phyloP scores from a whole-genome alignment of 2,888 invertebrate species.

The Volucella inflata region DNA sequence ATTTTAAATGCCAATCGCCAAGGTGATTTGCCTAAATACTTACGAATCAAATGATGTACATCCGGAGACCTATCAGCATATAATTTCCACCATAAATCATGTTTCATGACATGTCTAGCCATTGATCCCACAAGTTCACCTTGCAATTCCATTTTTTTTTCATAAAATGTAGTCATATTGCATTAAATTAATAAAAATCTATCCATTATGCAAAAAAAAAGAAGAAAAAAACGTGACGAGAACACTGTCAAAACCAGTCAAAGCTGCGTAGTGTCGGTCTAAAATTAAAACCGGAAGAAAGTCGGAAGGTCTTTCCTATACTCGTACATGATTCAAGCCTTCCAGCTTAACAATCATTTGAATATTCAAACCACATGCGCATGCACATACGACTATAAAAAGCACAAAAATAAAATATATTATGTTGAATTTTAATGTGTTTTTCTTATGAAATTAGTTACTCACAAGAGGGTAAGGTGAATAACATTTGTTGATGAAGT shows the following conservation, averaged over 20 bases:
- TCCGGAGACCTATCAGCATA: too few species aligned
- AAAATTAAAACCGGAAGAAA: slow-evolving; percentile 51
- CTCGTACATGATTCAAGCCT: neutral
- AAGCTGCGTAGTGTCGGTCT: neutral
- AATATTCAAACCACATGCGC: slow-evolving; percentile 15
- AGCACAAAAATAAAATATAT: too few species aligned
- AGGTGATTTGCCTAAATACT: neutral
- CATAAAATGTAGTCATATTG: slow-evolving; percentile 33
- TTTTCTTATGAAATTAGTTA: too few species aligned
- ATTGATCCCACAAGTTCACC: slow-evolving; percentile 55
- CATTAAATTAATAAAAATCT: slow-evolving; percentile 47
- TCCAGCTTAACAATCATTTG: neutral
- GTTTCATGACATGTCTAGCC: slow-evolving; percentile 34
- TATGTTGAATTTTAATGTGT: too few species aligned
- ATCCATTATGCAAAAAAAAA: slow-evolving; percentile 15
- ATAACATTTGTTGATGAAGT: too few species aligned
- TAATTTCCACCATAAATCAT: slow-evolving; percentile 18
- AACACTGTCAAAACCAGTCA: slow-evolving; percentile 43
- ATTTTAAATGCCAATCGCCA: too few species aligned
- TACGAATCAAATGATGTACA: neutral
- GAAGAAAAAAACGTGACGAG: slow-evolving; percentile 52
- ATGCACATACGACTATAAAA: too few species aligned
- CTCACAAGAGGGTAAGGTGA: too few species aligned
- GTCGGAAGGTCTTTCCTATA: slow-evolving; percentile 36
- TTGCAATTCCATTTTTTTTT: slow-evolving; percentile 38